These are phyloP conservation scores for Bombus consobrinus DNA, from an alignment of 1,140 invertebrate genomes.

Conservation along the genomic window DNA sequence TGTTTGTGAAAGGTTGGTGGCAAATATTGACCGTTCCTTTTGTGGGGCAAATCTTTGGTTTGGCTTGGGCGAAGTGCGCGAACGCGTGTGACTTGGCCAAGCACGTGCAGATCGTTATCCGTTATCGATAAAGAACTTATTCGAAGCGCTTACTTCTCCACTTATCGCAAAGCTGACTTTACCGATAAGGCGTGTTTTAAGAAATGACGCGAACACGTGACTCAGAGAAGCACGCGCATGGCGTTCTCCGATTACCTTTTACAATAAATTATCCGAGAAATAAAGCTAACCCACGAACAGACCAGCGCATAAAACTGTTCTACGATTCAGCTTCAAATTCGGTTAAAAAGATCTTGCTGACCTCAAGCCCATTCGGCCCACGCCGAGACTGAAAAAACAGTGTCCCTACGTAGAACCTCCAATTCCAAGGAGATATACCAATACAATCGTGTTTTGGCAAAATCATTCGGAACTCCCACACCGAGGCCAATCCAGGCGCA, in stretches of 20 bases:
- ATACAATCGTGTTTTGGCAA: not conserved
- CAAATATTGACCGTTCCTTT: slow-evolving; percentile 2
- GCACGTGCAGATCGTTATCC: not conserved
- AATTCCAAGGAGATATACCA: not conserved
- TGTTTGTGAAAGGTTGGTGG: not conserved
- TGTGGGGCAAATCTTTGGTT: not conserved
- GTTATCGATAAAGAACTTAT: not conserved
- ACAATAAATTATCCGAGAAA: too few species aligned
- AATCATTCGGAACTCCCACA: slow-evolving; percentile 35
- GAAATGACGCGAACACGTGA: too few species aligned
- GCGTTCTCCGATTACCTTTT: not conserved
- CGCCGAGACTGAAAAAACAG: not conserved
- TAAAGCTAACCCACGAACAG: not conserved
- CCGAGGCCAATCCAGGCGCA: too few species aligned
- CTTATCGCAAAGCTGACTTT: too few species aligned
- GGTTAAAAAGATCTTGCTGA: not conserved
- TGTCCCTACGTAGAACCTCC: not conserved
- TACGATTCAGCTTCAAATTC: not conserved
- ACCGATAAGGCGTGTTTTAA: too few species aligned
- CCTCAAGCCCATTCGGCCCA: not conserved
- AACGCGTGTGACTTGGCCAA: not conserved
- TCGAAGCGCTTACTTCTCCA: not conserved
- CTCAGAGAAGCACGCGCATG: not conserved
- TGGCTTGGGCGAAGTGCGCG: not conserved
- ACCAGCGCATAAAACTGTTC: not conserved